These are phyloP conservation scores for Ardeotis arabs DNA, from an alignment of 2,113 vertebrate genomes.

Conservation along the genomic window DNA sequence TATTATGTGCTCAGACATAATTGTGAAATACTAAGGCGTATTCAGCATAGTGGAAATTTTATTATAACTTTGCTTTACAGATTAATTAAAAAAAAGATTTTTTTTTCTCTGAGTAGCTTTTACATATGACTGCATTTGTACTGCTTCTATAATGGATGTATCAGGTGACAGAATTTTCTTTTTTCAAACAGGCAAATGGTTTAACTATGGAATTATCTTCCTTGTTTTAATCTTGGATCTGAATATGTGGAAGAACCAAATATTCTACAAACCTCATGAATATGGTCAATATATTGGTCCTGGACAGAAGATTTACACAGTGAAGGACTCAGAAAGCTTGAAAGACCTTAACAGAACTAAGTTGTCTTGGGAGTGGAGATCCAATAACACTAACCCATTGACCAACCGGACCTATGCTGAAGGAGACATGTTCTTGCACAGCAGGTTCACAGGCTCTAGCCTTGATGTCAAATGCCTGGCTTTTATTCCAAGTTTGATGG, in stretches of 20 bases:
- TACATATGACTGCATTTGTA: neutral
- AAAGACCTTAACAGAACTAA: slow-evolving; percentile 90
- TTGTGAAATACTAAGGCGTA: slow-evolving; percentile 40
- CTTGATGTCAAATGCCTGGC: slow-evolving; percentile 94
- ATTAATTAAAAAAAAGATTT: neutral
- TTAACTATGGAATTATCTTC: slow-evolving; percentile 99
- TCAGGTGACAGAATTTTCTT: slow-evolving; percentile 59
- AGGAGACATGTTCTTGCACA: slow-evolving; percentile 93
- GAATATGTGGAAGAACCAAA: slow-evolving; percentile 99
- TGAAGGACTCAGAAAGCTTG: slow-evolving; percentile 91
- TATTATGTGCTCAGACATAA: slow-evolving; percentile 41
- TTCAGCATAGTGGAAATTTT: slow-evolving; percentile 25
- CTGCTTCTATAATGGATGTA: neutral
- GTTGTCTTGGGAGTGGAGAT: slow-evolving; percentile 92
- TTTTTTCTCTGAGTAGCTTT: neutral
- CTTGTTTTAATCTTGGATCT: slow-evolving; percentile 97
- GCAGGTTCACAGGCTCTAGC: slow-evolving; percentile 89
- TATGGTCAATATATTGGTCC: slow-evolving; percentile 97
- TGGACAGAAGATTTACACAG: slow-evolving; percentile 94
- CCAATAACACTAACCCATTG: slow-evolving; percentile 82
- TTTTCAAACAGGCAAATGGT: slow-evolving; percentile 93
- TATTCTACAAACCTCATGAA: slow-evolving; percentile 97
- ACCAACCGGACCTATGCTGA: slow-evolving; percentile 87
- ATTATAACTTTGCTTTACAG: slow-evolving; percentile 35
- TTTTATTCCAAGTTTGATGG: slow-evolving; percentile 92